These are phyloP conservation scores for Cryptotis parvus DNA, from an alignment of 2,113 vertebrate species.

Conservation along the genomic window DNA sequence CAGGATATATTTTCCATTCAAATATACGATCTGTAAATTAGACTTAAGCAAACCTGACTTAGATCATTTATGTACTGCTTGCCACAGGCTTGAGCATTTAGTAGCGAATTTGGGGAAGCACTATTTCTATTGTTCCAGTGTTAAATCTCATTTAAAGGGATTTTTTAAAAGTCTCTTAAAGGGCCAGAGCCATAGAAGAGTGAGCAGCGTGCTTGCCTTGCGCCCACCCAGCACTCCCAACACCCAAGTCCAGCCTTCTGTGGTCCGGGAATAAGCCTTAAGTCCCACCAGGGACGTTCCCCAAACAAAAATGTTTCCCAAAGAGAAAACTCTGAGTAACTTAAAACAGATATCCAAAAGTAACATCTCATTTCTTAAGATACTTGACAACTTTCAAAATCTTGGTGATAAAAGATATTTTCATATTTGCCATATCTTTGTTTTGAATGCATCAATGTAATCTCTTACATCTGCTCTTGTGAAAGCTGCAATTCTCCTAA, in stretches of 20 bases:
- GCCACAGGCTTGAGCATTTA: neutral
- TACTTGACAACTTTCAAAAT: conserved; percentile 6
- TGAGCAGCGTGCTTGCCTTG: too few relatives aligned
- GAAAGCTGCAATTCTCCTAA: neutral
- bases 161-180: neutral
- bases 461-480: neutral
- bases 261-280: too few relatives aligned
- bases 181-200: neutral
- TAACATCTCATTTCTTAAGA: neutral
- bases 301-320: neutral
- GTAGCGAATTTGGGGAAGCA: neutral
- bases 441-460: neutral
- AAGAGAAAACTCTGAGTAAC: conserved; percentile 16
- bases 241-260: too few relatives aligned
- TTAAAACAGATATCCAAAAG: conserved; percentile 12
- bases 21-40: neutral
- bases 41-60: neutral
- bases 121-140: neutral
- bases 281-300: too few relatives aligned
- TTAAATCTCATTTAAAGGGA: neutral
- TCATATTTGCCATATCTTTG: neutral
- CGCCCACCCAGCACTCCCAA: too few relatives aligned
- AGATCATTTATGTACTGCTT: neutral
- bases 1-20: conserved; percentile 51
- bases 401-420: neutral